Base-by-base conservation (phyloP, 1,140 invertebrate genomes). In the Tachypleus tridentatus region DNA sequence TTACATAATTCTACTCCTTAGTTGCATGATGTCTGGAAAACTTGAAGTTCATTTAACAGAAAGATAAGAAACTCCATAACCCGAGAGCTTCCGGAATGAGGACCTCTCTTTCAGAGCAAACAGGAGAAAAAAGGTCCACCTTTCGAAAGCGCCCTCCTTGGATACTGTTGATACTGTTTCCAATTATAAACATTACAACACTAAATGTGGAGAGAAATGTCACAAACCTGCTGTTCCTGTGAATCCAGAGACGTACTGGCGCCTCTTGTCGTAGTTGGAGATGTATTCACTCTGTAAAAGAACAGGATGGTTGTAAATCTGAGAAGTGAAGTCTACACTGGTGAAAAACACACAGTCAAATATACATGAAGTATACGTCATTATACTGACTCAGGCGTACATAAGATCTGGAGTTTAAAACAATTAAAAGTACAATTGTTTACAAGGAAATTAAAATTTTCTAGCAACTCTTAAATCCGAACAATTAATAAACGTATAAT, bases 171-270 rank as follows among this genome's bases (percentile, higher is more conserved):
- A 47, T n/a, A 7, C 47, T 1, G 29, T 8, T 9, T 59, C 7
- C 10, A n/a, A 59, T n/a, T 59, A n/a, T n/a, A 7, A n/a, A 59
- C 7, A 59, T 59, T 7, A 59, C 47, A 9, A n/a, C 8, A 9
- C 2, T 54, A 54, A n/a, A 8, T 54, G n/a, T 5, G 49, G 3
- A 64, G 48, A 59, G 49, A 51, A n/a, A 64, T 47, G 11, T 49
- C 11, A 29, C 58, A 61, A 58, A 69, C 68, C 68, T 49, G 86
- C 85, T 0, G 90, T 93, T 1, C 96, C 96, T 62, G 84, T 86
- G 74, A 95, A 98, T 0, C 91, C 91, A 49, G 87, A 85, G 10
- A 98, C 81, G 76, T 87, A 98, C 11, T 82, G 80, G 60, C 92
- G 77, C 47, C 92, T 80, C 60, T 87, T 82, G 78, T 98, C 95